A percentile compares a stretch with the other conserved stretches of the same genome.
Conservation (phyloP, 2,113 vertebrate species). For the Cheilinus undulatus region DNA sequence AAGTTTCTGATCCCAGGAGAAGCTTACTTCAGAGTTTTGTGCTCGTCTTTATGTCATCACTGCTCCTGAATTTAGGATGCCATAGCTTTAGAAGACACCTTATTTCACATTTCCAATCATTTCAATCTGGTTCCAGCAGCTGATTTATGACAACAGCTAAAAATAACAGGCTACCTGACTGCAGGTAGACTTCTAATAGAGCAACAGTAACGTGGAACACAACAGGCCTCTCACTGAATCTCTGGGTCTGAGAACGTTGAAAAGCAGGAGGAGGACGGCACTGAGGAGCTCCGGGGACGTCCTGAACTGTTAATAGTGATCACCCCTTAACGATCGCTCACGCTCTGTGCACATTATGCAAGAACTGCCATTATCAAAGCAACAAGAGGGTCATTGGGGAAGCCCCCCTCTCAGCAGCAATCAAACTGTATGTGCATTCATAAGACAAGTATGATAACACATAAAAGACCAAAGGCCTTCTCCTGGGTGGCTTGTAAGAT, state of each 20-base stretch:
- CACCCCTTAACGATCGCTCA: neutral
- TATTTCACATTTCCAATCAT: no score
- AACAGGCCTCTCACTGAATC: no score
- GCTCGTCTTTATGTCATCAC: no score
- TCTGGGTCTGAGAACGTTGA: slow-evolving; percentile 12
- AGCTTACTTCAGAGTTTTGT: no score
- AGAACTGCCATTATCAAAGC: neutral
- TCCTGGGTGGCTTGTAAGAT: slow-evolving; percentile 49
- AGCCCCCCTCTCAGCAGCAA: slow-evolving; percentile 4
- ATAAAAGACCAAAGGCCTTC: slow-evolving; percentile 20
- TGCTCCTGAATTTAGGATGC: no score
- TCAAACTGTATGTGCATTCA: slow-evolving; percentile 1
- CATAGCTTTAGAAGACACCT: no score
- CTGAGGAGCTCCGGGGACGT: slow-evolving; percentile 43
- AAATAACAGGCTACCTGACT: no score
- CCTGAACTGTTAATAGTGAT: neutral
- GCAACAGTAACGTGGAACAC: no score
- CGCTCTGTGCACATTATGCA: neutral
- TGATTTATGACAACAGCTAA: no score
- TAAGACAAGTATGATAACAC: slow-evolving; percentile 17
- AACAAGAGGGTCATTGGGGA: neutral
- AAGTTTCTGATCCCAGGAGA: no score
- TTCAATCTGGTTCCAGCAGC: no score
- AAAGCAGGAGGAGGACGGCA: neutral
- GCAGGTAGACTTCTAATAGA: no score